Percentiles rank a stretch among this genome's conserved stretches.
Conservation (phyloP, 2,797 vertebrate species). For the Gephyroberyx darwinii region DNA sequence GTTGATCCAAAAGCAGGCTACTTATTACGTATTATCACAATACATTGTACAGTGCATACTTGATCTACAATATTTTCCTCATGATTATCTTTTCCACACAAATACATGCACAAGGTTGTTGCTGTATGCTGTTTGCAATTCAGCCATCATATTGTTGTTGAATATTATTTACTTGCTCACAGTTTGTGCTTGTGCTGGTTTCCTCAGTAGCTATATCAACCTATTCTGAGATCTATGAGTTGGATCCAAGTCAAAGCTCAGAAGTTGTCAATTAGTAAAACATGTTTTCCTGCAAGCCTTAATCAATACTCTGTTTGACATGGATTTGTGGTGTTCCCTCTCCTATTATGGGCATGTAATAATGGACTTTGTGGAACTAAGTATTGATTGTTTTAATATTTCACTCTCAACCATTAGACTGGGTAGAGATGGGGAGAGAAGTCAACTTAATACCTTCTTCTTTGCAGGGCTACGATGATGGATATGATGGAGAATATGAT, state of each 20-base stretch:
- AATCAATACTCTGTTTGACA: constrained; percentile 71
- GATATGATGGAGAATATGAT: constrained; percentile 95
- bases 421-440: constrained; percentile 32
- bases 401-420: constrained; percentile 53
- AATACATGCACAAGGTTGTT: not conserved
- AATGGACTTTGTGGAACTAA: constrained; percentile 66
- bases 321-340: constrained; percentile 51
- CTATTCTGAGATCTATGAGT: constrained; percentile 49
- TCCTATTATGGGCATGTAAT: constrained; percentile 56
- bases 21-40: not conserved
- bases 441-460: constrained; percentile 14
- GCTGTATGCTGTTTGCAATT: not conserved
- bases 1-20: constrained; percentile 32
- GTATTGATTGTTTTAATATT: constrained; percentile 68
- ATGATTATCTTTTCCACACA: too few relatives aligned
- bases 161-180: constrained; percentile 29
- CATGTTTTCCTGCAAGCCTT: constrained; percentile 56
- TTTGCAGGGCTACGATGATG: constrained; percentile 92
- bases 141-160: constrained; percentile 32
- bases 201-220: constrained; percentile 45
- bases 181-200: constrained; percentile 29
- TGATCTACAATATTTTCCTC: not conserved
- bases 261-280: constrained; percentile 63
- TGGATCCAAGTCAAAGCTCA: constrained; percentile 30
- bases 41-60: not conserved